Evolutionary conservation across 1,140 invertebrate genomes (phyloP).

Genomic region (Pygmarrhopalites habei): DNA sequence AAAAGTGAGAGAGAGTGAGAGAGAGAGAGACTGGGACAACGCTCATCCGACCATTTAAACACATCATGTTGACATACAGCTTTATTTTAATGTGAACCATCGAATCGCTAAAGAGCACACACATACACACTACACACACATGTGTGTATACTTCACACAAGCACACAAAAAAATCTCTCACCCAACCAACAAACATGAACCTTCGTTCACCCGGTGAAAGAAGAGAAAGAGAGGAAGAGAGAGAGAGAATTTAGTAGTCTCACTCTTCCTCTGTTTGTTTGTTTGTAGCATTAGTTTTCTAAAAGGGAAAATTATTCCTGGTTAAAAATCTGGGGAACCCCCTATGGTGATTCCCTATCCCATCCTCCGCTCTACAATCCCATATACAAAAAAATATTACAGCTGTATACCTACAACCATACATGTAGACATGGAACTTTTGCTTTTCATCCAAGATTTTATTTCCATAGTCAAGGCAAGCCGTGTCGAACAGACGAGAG

Average conservation of each 20-base stretch:
- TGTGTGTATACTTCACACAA: not conserved
- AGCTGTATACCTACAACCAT: too few relatives aligned
- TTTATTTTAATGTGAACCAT: conserved; percentile 10
- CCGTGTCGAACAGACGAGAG: not conserved
- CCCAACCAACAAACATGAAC: too few relatives aligned
- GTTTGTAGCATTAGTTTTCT: not conserved
- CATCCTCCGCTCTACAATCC: too few relatives aligned
- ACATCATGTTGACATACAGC: conserved; percentile 23
- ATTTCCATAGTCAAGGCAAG: not conserved
- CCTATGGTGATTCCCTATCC: conserved; percentile 17
- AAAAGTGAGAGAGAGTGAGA: conserved; percentile 9
- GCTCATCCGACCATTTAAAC: conserved; percentile 18
- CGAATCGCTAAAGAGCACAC: not conserved
- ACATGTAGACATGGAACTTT: too few relatives aligned
- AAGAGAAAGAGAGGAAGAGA: not conserved
- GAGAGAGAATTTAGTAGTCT: not conserved
- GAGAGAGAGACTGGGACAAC: conserved; percentile 11
- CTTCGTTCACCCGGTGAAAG: not conserved
- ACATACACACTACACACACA: not conserved
- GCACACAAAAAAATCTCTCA: too few relatives aligned
- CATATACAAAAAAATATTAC: too few relatives aligned
- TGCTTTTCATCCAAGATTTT: conserved; percentile 12
- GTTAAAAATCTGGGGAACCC: conserved; percentile 31
- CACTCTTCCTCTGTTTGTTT: not conserved
- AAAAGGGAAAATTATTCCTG: conserved; percentile 8